These are phyloP conservation scores for Sinopyrophorus schimmeli DNA, from an alignment of 2,888 invertebrate genomes.

Conservation along the genomic window DNA sequence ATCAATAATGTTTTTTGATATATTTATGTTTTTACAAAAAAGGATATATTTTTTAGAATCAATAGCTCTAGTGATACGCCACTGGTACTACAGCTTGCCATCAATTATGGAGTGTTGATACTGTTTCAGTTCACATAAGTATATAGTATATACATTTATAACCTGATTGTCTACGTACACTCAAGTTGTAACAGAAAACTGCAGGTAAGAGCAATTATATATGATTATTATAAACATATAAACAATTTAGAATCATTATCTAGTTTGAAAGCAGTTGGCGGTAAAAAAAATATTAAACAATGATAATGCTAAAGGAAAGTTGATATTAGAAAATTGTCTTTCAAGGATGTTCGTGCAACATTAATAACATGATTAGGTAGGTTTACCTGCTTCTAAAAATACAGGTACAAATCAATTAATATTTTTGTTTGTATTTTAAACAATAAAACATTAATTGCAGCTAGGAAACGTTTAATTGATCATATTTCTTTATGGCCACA, in stretches of 20 bases:
- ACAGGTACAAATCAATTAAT: slow-evolving; percentile 24
- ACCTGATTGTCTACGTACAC: slow-evolving; percentile 23
- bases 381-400: slow-evolving; percentile 35
- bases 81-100: slow-evolving; percentile 18
- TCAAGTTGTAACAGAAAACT: slow-evolving; percentile 42
- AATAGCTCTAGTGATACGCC: no score
- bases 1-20: no score
- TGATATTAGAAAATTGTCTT: slow-evolving; percentile 29
- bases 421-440: slow-evolving; percentile 11
- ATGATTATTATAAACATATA: slow-evolving; percentile 30
- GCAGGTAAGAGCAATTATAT: slow-evolving; percentile 41
- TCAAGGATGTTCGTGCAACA: slow-evolving; percentile 38
- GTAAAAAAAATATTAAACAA: slow-evolving; percentile 7
- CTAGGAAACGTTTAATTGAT: slow-evolving; percentile 7
- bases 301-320: slow-evolving; percentile 10
- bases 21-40: no score
- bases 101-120: slow-evolving; percentile 1
- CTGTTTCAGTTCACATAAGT: background rate
- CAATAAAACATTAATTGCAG: slow-evolving; percentile 18
- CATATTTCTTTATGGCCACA: slow-evolving; percentile 1
- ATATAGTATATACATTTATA: no score
- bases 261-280: slow-evolving; percentile 17
- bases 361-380: slow-evolving; percentile 33
- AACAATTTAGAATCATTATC: slow-evolving; percentile 12
- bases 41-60: no score